Base-by-base conservation (phyloP, 2,888 invertebrate species). In the Carabus problematicus region DNA sequence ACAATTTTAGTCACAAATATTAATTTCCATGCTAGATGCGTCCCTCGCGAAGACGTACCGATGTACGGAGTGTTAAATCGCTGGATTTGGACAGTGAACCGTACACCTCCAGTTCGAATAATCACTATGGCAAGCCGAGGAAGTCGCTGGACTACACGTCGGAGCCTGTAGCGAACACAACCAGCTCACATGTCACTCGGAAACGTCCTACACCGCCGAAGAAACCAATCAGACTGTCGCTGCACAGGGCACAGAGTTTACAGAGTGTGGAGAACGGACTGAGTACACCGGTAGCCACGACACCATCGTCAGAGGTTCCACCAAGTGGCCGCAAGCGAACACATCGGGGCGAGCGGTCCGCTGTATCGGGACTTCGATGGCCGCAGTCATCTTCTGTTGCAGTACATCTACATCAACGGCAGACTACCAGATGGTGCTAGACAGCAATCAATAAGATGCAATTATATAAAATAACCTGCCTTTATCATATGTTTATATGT, bases 241-340 rank as follows among this genome's bases (percentile, higher is more conserved):
- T 95, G 60, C 94, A 94, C 78, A 88, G 93, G 75, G 92, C 94
- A 0, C 89, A 91, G 72, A 94, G 93, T 79, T 86, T 93, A 59
- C 93, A 93, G 77, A 92, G 92, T 0, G 87, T 93, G 0, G 86
- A 85, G 72, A 40, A 47, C 4, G 39, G 61, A 7, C 18, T 47
- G 11, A 19, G 16, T 7, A 16, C 61, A 9, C 72, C 76, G 1
- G 74, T 77, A 1, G 74, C 78, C 0, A 39, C 14, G 40, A 42
- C 14, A 14, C 41, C 12, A 1, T 42, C 39, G 1, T 14, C 14
- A 42, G 11, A 42, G 8, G 42, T 41, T 12, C 14, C 16, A 7
- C 14, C 40, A 9, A 18, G 42, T 3, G 49, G 66, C 0, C 6
- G 66, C 4, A 66, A 66, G 49, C 6, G 66, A 11, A 66, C 59